Evolutionary conservation across 2,797 vertebrate species (phyloP).

Genomic region (Distichodus sexfasciatus): DNA sequence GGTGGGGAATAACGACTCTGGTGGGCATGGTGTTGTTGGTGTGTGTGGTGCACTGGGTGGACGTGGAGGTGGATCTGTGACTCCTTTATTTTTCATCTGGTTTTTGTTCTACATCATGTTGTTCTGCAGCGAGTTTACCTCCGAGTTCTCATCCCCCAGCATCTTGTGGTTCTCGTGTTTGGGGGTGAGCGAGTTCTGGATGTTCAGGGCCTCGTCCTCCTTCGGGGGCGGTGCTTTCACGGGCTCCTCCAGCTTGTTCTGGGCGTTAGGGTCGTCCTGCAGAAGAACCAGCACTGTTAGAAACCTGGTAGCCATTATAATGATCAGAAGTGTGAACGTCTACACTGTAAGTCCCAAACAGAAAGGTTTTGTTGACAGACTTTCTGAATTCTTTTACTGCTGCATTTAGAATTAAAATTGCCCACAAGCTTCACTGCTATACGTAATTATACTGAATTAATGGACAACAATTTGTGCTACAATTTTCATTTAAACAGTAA

Average conservation of each 20-base stretch:
- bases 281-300: too few species aligned
- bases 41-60: conserved; percentile 61
- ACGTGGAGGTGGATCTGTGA: conserved; percentile 39
- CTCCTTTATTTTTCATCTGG: conserved; percentile 28
- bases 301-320: too few species aligned
- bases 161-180: conserved; percentile 90
- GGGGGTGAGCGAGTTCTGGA: conserved; percentile 92
- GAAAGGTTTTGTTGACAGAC: too few species aligned
- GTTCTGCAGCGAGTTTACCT: conserved; percentile 95
- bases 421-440: too few species aligned
- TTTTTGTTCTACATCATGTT: conserved; percentile 83
- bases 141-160: conserved; percentile 81
- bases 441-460: too few species aligned
- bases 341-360: too few species aligned
- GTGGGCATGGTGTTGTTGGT: conserved; percentile 47
- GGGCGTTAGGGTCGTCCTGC: conserved; percentile 82
- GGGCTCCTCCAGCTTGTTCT: conserved; percentile 94
- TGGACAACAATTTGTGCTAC: too few species aligned
- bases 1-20: conserved; percentile 47
- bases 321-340: too few species aligned
- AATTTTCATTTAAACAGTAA: too few species aligned
- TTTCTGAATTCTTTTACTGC: too few species aligned
- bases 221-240: conserved; percentile 90
- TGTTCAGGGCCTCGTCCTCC: conserved; percentile 89
- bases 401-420: too few species aligned